Evolutionary conservation across 2,113 vertebrate species (phyloP).

Genomic region (Caloenas nicobarica): DNA sequence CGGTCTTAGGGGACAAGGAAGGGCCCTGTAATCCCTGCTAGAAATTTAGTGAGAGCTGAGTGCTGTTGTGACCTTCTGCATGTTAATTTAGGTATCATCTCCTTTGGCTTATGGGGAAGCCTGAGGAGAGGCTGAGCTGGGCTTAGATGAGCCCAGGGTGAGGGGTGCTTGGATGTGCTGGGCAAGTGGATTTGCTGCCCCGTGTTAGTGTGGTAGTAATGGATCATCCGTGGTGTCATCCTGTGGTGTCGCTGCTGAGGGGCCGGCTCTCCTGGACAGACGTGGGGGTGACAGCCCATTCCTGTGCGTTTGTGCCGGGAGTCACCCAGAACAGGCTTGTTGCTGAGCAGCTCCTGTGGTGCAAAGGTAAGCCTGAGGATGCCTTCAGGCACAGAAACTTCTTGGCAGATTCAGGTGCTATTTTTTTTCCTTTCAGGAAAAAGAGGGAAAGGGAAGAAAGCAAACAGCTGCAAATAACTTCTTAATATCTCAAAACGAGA

Average conservation of each 20-base stretch:
- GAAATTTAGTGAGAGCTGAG: accelerated
- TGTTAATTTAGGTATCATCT: accelerated
- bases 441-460: neutral
- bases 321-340: accelerated
- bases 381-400: accelerated
- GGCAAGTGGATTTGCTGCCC: accelerated
- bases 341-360: neutral
- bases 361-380: accelerated
- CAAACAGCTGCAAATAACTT: neutral
- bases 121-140: neutral
- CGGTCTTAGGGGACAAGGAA: accelerated
- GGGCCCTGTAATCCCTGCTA: accelerated
- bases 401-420: neutral
- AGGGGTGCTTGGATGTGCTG: accelerated
- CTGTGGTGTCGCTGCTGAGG: accelerated
- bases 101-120: accelerated
- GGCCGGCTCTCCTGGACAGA: accelerated
- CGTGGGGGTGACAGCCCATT: neutral
- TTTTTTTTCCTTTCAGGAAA: neutral
- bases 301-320: accelerated
- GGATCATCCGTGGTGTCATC: too few species aligned
- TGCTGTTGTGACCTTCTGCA: accelerated
- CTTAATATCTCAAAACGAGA: neutral
- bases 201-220: neutral
- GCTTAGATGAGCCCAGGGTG: accelerated